Evolutionary conservation across 1,140 invertebrate species (phyloP).

Genomic region (Paralvinella palmiformis): DNA sequence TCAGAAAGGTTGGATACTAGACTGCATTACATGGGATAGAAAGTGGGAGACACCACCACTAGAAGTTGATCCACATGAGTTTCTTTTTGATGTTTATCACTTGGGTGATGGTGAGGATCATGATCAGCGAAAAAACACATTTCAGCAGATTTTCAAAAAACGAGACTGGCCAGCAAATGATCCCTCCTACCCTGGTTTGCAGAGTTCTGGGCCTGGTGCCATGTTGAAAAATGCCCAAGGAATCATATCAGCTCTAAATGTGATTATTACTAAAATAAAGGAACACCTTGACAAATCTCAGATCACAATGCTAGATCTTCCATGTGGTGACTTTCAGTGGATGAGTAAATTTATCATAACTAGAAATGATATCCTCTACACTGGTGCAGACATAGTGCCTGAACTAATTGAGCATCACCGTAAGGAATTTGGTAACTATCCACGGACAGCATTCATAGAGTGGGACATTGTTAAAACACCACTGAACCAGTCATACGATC

Average conservation of each 20-base stretch:
- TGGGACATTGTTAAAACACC: constrained; percentile 8
- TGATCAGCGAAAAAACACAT: not conserved
- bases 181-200: not conserved
- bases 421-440: not conserved
- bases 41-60: not conserved
- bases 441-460: constrained; percentile 6
- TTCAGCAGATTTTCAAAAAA: not conserved
- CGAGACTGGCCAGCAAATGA: constrained; percentile 9
- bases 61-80: not conserved
- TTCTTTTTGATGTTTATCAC: not conserved
- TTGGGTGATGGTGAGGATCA: not conserved
- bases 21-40: constrained; percentile 5
- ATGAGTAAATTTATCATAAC: constrained; percentile 15
- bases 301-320: constrained; percentile 13
- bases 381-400: constrained; percentile 13
- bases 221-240: constrained; percentile 5
- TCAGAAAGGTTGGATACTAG: constrained; percentile 3
- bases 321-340: constrained; percentile 20
- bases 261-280: not conserved
- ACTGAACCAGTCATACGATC: not conserved
- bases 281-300: not conserved
- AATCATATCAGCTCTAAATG: not conserved
- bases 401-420: constrained; percentile 13
- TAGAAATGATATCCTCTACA: constrained; percentile 16
- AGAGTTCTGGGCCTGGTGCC: constrained; percentile 10